Conservation (phyloP, 2,113 vertebrate species). For the Strix aluco region DNA sequence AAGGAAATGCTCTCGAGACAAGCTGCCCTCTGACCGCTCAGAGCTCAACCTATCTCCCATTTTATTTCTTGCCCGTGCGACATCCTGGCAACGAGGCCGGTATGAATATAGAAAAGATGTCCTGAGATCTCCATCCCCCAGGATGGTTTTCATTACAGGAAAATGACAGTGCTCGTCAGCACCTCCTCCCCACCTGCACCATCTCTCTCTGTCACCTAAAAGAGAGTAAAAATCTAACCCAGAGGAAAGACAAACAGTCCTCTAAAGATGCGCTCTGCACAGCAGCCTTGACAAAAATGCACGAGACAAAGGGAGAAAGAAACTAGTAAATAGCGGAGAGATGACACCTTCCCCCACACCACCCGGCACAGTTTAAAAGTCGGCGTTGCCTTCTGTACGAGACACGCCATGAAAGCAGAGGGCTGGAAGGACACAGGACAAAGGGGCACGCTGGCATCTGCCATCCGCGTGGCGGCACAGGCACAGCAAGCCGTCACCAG, state of each 20-base stretch:
- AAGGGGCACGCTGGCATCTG: too few relatives aligned
- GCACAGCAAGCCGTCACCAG: too few relatives aligned
- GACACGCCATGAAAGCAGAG: too few relatives aligned
- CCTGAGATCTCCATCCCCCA: too few relatives aligned
- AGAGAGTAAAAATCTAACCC: too few relatives aligned
- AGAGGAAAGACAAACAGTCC: not conserved
- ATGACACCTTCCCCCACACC: not conserved
- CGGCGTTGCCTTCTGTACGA: not conserved
- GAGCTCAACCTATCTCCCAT: not conserved
- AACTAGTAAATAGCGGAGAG: not conserved
- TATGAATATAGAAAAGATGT: not conserved
- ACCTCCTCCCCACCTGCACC: not conserved
- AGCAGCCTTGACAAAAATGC: not conserved
- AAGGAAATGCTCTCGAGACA: not conserved
- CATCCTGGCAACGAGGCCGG: not conserved
- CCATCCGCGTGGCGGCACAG: too few relatives aligned
- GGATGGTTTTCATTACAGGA: not conserved
- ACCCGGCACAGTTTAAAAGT: not conserved
- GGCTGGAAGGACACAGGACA: too few relatives aligned
- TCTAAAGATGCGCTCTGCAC: not conserved
- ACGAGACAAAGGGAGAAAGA: not conserved
- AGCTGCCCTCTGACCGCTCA: not conserved
- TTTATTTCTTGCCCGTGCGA: not conserved
- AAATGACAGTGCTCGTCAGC: not conserved
- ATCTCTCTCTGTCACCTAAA: not conserved